Base-by-base conservation (phyloP, 2,113 vertebrate species). In the Syngnathus floridae region DNA sequence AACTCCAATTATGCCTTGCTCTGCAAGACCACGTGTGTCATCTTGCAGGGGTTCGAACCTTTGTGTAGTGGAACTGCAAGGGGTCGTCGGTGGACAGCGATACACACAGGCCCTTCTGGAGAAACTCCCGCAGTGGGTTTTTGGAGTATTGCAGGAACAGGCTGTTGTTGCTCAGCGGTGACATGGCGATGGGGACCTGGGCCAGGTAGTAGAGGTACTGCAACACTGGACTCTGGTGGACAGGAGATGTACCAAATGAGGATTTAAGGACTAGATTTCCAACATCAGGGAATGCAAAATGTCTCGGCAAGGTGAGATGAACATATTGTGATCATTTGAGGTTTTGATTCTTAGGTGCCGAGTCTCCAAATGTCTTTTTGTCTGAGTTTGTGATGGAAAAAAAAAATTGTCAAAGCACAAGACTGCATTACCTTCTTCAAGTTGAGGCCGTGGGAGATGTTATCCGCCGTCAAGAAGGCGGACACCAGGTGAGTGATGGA, bases 61-160 rank as follows among this genome's bases (percentile, higher is more conserved):
- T 99, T 22, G 96, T 98, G 77, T 98, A 99, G 79, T 99, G 97
- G 78, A 99, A 99, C 90, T 98, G 97, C 95, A 99, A 92, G 41
- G 97, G 97, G 67, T 98, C 97, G 3, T 99, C 97, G 0, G 97
- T 99, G 70, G 97, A 98, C 69, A 99, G 92, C 1, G 97, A 99
- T 46, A 99, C 90, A 0, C 91, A 92, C 52, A 99, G 89, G n/a
- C 96, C 97, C 71, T 99, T 99, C 41, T 97, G 95, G 12, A 98
- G 90, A 79, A 99, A 99, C 77, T 99, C 97, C 65, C 91, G 79
- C 1, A 99, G 86, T 0, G 97, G 97, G 75, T 95, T 99, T 84
- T 99, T 99, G 55, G 95, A 96, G 83, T 99, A 99, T 83, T 98
- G 91, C 65, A 98, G 87, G 79, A 99, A 99, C 2, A 99, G 86